Evolutionary conservation across 2,797 vertebrate species (phyloP), one percentile per base, ranked within the genome.

Genomic region (Gambelia wislizenii): DNA sequence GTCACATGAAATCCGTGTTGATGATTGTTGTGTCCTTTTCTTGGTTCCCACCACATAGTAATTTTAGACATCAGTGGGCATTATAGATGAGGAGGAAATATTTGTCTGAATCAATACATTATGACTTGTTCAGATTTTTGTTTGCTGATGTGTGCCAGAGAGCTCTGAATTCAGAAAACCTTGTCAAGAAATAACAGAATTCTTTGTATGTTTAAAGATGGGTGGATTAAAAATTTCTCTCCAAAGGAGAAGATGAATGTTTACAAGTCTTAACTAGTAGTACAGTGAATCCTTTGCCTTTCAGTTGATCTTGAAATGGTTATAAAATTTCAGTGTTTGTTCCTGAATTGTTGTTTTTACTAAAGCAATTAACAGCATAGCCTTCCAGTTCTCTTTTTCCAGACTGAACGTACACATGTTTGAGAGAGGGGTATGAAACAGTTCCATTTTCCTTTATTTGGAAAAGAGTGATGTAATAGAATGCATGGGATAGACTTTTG

Each of bases 261-360:
- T 59, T 81, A 67, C 67, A 59, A 82, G 67, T 44, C 22, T 42
- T 10, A 36, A 16, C 80, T 52, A 75, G 36, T 76, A 82, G 16
- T 47, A n/a, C 22, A 81, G 42, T 27, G 36, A 27, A 82, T 69
- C n/a, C 83, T 85, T 90, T 83, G 49, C 89, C 42, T 78, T 86
- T 22, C 76, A 90, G 74, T 93, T 91, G 56, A 88, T 20, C 52
- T 83, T 12, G 18, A 36, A 75, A 88, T 88, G 69, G 69, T 54
- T 56, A 64, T 61, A 83, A 61, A 83, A 83, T 87, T 82, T 82
- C 78, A 61, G 69, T 74, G 52, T 72, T 56, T 78, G 56, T 79
- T 18, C 56, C 33, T 74, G 85, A 78, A 78, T 78, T 78, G 39
- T 49, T 49, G 75, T 87, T 87, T 87, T 87, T 70, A 70, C 9